Conservation (phyloP, 2,113 vertebrate species). For the Myrmecobius fasciatus region DNA sequence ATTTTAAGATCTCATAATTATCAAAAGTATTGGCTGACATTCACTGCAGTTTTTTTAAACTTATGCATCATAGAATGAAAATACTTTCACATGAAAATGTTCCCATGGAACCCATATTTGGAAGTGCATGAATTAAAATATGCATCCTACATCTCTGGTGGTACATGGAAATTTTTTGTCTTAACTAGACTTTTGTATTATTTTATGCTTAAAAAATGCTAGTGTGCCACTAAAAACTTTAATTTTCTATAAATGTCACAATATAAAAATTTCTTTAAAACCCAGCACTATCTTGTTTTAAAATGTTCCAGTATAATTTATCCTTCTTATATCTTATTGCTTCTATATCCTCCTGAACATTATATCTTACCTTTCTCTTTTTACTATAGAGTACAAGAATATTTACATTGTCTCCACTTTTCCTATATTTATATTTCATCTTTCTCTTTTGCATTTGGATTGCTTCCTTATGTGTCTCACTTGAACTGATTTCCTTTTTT, state of each 20-base stretch:
- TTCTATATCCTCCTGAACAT: slow-evolving; percentile 37
- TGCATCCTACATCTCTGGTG: slow-evolving; percentile 58
- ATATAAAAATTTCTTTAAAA: slow-evolving; percentile 48
- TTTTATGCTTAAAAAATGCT: slow-evolving; percentile 66
- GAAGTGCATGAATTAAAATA: slow-evolving; percentile 73
- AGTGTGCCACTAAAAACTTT: slow-evolving; percentile 67
- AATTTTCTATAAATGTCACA: slow-evolving; percentile 74
- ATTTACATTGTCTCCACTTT: not conserved
- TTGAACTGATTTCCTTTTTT: not conserved
- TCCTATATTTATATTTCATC: not conserved
- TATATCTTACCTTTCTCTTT: not conserved
- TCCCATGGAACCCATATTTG: slow-evolving; percentile 65
- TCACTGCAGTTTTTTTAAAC: slow-evolving; percentile 37
- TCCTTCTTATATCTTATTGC: not conserved
- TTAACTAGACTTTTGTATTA: slow-evolving; percentile 64
- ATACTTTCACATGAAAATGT: slow-evolving; percentile 61
- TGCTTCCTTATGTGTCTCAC: not conserved
- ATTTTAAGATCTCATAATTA: slow-evolving; percentile 51
- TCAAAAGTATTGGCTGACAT: slow-evolving; percentile 33
- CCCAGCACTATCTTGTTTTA: slow-evolving; percentile 28
- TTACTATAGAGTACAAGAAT: not conserved
- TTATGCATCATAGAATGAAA: slow-evolving; percentile 55
- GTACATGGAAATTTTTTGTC: slow-evolving; percentile 66
- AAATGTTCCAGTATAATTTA: slow-evolving; percentile 57
- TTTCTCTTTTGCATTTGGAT: slow-evolving; percentile 38